A percentile compares a stretch with the other conserved stretches of the same genome.
phyloP scores from a whole-genome alignment of 2,888 invertebrate species.

The Clitarchus hookeri region DNA sequence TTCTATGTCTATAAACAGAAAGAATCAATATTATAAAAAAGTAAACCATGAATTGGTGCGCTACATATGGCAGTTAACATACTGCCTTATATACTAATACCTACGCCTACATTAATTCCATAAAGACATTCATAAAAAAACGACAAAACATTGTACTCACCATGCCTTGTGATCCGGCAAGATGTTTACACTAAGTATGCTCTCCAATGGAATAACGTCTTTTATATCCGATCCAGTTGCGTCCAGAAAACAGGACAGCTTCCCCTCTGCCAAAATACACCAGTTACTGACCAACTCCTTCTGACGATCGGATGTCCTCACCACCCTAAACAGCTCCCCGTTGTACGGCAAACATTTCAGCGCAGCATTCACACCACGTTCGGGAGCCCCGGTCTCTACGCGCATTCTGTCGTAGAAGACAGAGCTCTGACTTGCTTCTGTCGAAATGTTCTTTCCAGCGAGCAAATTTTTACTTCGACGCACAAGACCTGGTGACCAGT shows the following conservation, averaged over 20 bases:
- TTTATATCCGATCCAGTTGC: constrained; percentile 69
- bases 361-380: neutral
- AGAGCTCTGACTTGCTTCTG: constrained; percentile 38
- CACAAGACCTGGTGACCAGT: constrained; percentile 40
- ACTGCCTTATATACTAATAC: no score
- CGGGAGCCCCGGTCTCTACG: neutral
- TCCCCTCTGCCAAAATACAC: constrained; percentile 72
- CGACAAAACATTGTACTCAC: constrained; percentile 49
- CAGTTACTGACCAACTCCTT: constrained; percentile 77
- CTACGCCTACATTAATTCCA: no score
- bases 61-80: no score
- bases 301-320: constrained; percentile 57
- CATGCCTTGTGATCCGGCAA: constrained; percentile 60
- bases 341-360: constrained; percentile 50
- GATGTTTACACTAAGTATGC: constrained; percentile 67
- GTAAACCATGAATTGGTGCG: no score
- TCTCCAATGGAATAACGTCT: constrained; percentile 71
- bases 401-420: constrained; percentile 22
- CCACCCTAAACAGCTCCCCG: constrained; percentile 63
- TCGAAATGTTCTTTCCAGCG: constrained; percentile 43
- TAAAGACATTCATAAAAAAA: no score
- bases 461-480: constrained; percentile 23
- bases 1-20: no score
- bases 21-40: no score
- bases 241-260: constrained; percentile 74